Percentiles rank a stretch among this genome's conserved stretches.
phyloP scores from a whole-genome alignment of 2,888 invertebrate genomes.

The Heteromurus nitidus region DNA sequence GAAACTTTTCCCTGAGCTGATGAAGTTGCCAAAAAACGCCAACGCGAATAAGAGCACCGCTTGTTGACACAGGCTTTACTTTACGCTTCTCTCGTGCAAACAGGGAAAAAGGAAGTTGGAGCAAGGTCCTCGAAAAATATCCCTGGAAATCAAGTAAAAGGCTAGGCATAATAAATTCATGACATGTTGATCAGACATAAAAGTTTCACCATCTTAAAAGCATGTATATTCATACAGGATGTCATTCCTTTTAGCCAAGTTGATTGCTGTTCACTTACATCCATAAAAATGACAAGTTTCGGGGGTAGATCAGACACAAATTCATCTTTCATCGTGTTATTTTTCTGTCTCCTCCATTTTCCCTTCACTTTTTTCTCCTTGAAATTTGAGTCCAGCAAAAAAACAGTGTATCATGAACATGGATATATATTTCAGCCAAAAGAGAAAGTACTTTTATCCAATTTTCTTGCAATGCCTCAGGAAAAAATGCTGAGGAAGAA shows the following conservation, averaged over 20 bases:
- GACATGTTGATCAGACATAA: neutral
- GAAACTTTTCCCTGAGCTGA: too few relatives aligned
- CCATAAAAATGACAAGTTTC: constrained; percentile 14
- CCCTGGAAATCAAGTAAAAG: too few relatives aligned
- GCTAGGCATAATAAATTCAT: too few relatives aligned
- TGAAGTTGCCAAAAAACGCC: too few relatives aligned
- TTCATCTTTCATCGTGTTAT: neutral
- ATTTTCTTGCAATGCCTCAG: neutral
- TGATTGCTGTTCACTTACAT: constrained; percentile 12
- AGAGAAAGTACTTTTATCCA: neutral
- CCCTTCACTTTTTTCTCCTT: too few relatives aligned
- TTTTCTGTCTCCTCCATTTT: too few relatives aligned
- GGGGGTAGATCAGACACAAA: neutral
- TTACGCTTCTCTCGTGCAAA: too few relatives aligned
- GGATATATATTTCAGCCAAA: neutral
- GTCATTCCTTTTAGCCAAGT: neutral
- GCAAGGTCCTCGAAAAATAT: too few relatives aligned
- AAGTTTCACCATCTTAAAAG: neutral
- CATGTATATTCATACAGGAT: neutral
- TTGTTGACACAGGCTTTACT: too few relatives aligned
- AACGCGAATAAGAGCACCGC: too few relatives aligned
- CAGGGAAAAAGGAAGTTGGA: neutral
- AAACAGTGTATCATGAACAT: neutral
- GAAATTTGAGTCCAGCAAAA: neutral
- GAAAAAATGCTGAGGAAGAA: too few relatives aligned